Evolutionary conservation across 2,797 vertebrate genomes (phyloP).

Genomic region (Argyrosomus regius): DNA sequence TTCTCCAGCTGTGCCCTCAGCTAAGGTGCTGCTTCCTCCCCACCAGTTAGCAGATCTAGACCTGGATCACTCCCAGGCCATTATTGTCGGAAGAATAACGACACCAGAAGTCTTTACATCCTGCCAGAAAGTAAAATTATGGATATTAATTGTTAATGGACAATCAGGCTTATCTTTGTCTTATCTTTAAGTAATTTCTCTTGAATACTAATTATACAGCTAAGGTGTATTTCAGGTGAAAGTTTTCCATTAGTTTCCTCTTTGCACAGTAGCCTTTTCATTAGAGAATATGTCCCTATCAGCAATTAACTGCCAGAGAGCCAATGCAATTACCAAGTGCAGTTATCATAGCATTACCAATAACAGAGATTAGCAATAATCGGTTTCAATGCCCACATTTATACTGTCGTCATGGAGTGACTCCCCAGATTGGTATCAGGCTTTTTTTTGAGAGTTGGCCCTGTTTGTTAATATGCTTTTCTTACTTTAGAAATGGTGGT

Average conservation of each 20-base stretch:
- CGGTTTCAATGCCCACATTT: slow-evolving; percentile 51
- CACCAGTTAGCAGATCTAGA: slow-evolving; percentile 26
- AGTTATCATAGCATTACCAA: slow-evolving; percentile 72
- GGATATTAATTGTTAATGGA: slow-evolving; percentile 12
- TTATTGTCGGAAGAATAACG: slow-evolving; percentile 41
- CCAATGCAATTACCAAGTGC: slow-evolving; percentile 73
- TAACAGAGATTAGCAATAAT: slow-evolving; percentile 74
- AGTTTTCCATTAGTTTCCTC: slow-evolving; percentile 47
- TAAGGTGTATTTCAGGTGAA: slow-evolving; percentile 39
- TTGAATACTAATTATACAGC: slow-evolving; percentile 30
- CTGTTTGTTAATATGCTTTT: slow-evolving; percentile 40
- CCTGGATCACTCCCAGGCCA: slow-evolving; percentile 22
- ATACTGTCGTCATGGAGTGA: slow-evolving; percentile 47
- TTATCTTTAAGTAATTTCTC: slow-evolving; percentile 8
- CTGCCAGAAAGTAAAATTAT: slow-evolving; percentile 19
- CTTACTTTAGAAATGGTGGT: slow-evolving; percentile 42
- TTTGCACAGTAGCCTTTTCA: slow-evolving; percentile 48
- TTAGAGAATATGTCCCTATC: slow-evolving; percentile 58
- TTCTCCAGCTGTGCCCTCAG: slow-evolving; percentile 57
- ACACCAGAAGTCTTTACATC: slow-evolving; percentile 29
- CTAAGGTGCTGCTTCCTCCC: slow-evolving; percentile 26
- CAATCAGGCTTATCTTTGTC: slow-evolving; percentile 18
- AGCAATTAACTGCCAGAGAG: slow-evolving; percentile 73
- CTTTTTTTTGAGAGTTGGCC: slow-evolving; percentile 37
- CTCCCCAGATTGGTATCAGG: slow-evolving; percentile 40